phyloP scores from a whole-genome alignment of 2,797 vertebrate species.

The Smutsia temminckii region DNA sequence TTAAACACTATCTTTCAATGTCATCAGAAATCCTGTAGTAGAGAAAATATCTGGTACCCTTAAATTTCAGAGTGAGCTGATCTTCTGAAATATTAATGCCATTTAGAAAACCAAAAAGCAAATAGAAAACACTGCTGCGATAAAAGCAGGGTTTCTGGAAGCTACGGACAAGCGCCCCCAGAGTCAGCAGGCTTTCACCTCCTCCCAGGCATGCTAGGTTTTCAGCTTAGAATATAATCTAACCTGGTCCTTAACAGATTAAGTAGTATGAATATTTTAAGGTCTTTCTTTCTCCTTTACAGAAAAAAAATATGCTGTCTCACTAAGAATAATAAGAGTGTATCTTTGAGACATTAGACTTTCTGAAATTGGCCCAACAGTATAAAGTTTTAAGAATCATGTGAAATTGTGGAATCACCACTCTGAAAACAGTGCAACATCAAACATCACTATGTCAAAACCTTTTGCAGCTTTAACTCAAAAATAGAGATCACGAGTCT shows the following conservation, averaged over 20 bases:
- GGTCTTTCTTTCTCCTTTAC: not conserved
- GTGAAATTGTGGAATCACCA: constrained; percentile 71
- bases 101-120: constrained; percentile 22
- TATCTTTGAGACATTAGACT: constrained; percentile 43
- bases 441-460: constrained; percentile 71
- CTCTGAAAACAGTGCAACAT: constrained; percentile 69
- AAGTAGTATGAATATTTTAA: constrained; percentile 39
- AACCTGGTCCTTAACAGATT: constrained; percentile 39
- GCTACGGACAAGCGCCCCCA: not conserved
- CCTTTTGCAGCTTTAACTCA: constrained; percentile 73
- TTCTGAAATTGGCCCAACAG: constrained; percentile 46
- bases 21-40: constrained; percentile 32
- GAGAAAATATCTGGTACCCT: constrained; percentile 56
- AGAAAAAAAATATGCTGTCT: constrained; percentile 27
- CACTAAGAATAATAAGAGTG: constrained; percentile 7
- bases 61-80: constrained; percentile 37
- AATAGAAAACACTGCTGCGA: constrained; percentile 54
- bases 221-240: constrained; percentile 50
- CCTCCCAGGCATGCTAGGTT: constrained; percentile 21
- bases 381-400: constrained; percentile 69
- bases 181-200: not conserved
- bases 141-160: constrained; percentile 19
- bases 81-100: constrained; percentile 52
- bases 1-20: not conserved
- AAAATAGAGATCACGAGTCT: constrained; percentile 75